A percentile compares a stretch with the other conserved stretches of the same genome.
Evolutionary conservation across 2,797 vertebrate genomes (phyloP).

Genomic region (Rhabdophis nuchalis): DNA sequence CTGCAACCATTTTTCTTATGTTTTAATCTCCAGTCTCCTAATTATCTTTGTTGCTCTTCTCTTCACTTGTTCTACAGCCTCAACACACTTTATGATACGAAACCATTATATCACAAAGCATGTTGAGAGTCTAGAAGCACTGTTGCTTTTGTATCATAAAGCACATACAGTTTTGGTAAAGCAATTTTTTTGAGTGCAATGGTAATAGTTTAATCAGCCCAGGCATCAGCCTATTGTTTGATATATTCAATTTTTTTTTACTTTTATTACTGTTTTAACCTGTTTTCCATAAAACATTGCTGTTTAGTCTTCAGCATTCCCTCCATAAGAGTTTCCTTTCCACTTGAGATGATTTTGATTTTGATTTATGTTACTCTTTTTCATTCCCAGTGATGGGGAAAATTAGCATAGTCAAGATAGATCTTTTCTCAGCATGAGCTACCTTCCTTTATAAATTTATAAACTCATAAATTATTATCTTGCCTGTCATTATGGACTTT

Average conservation of each 20-base stretch:
- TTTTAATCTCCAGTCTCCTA: background rate
- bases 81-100: background rate
- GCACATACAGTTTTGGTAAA: background rate
- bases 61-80: background rate
- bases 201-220: background rate
- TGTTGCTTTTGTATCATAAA: background rate
- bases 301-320: conserved; percentile 12
- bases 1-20: background rate
- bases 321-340: conserved; percentile 46
- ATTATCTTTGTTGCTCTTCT: background rate
- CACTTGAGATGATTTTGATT: conserved; percentile 65
- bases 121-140: no score
- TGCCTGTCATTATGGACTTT: background rate
- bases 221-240: background rate
- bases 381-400: conserved; percentile 72
- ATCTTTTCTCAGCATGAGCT: conserved; percentile 65
- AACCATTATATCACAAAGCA: background rate
- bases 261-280: conserved; percentile 2
- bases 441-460: conserved; percentile 39
- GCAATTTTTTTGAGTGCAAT: background rate
- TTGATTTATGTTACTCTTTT: conserved; percentile 75
- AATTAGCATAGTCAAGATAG: conserved; percentile 70
- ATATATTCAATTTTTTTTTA: conserved; percentile 1
- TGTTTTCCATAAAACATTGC: background rate
- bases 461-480: conserved; percentile 49